Conservation (phyloP, 2,797 vertebrate genomes). For the Spatula versicolor region DNA sequence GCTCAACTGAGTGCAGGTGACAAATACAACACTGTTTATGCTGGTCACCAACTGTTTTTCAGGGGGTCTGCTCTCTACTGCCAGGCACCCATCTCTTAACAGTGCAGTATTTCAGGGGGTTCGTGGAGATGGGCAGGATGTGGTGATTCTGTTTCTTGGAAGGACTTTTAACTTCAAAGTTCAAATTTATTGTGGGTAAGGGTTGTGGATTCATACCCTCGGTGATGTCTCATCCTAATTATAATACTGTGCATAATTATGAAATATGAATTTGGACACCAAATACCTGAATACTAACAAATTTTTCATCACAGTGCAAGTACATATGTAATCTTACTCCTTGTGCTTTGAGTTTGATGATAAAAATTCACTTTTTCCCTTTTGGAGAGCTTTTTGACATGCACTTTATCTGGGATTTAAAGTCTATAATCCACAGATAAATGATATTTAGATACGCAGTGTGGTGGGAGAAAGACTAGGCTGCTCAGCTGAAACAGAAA, state of each 20-base stretch:
- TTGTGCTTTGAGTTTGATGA: not conserved
- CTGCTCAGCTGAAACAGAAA: slow-evolving; percentile 24
- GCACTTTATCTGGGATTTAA: not conserved
- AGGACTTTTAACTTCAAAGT: not conserved
- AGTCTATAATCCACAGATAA: not conserved
- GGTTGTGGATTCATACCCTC: not conserved
- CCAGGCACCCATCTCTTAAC: too few relatives aligned
- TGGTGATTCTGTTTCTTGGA: not conserved
- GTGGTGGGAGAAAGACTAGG: not conserved
- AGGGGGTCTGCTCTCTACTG: too few relatives aligned
- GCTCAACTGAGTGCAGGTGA: too few relatives aligned
- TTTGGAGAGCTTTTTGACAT: not conserved
- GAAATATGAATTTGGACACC: not conserved
- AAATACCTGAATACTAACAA: not conserved
- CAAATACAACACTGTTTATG: too few relatives aligned
- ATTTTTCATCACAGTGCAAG: not conserved
- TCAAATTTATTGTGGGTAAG: not conserved
- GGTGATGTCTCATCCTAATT: not conserved
- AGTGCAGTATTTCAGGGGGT: too few relatives aligned
- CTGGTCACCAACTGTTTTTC: too few relatives aligned
- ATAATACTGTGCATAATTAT: not conserved
- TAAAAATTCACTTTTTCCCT: not conserved
- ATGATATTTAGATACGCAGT: not conserved
- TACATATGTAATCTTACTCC: not conserved
- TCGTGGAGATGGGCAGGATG: not conserved